Evolutionary conservation across 2,888 invertebrate genomes (phyloP), one percentile per base, ranked within the genome.

Genomic region (Aromia moschata): DNA sequence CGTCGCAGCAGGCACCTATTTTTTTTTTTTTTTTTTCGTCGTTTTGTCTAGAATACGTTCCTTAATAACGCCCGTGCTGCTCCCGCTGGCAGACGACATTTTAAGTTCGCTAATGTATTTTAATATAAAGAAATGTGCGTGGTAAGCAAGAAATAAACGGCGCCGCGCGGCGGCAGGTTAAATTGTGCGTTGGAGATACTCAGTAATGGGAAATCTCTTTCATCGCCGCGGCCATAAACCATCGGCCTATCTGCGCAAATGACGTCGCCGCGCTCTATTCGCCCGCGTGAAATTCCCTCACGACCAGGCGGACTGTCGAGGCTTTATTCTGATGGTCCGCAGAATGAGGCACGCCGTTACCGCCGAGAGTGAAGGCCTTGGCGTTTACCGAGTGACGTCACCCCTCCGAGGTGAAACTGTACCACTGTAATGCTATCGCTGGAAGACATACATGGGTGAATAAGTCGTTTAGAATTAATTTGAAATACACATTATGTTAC

Each of bases 121-220:
- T 56, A 65, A 61, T 62, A 65, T 60, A 64, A 65, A 65, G 64
- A 68, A 69, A 66, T 66, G 59, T 66, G 70, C 70, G 64, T 56
- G 53, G 69, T 64, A 71, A 70, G 71, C 71, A 69, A 68, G 65
- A 70, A 67, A 68, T 59, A 69, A 66, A 62, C 60, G 70, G 65
- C 64, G 64, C 60, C 59, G 67, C 64, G 71, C 60, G 70, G 65
- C 64, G 64, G 61, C 59, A 68, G 65, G 71, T 72, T 73, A 71
- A 72, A 71, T 72, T 71, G 73, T 72, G 73, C 71, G 72, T 72
- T 69, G 68, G 68, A 73, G 71, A 73, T 73, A 72, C 64, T 67
- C 67, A 57, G 69, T 68, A 71, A 73, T 71, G 69, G 66, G 67
- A 65, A 67, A 67, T 66, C 65, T 68, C 67, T 70, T 70, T 71